Base-by-base conservation (phyloP, 2,797 vertebrate species). In the Oreortyx pictus region DNA sequence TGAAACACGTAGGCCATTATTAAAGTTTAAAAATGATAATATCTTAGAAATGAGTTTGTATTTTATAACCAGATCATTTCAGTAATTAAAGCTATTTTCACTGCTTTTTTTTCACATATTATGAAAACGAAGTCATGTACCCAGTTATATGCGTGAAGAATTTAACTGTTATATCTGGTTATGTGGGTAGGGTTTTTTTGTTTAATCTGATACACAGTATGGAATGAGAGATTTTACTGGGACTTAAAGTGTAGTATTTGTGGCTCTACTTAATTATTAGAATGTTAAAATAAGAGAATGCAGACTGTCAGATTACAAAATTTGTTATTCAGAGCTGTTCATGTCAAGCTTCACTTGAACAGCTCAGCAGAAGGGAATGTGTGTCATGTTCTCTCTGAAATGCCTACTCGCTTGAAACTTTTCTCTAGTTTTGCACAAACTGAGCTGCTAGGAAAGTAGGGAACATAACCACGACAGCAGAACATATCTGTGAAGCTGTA, bases 401-500 rank as follows among this genome's bases (percentile, higher is more conserved):
- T 87, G 25, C 23, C 67, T 60, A n/a, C 19, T 70, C 75, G 15
- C 19, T 82, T 65, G 52, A 89, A 85, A 90, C 37, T 82, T 14
- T 4, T 71, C 7, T 66, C 13, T 22, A 22, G 9, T 23, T 10
- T 66, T 78, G 8, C 2, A n/a, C 52, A 39, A 44, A 90, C 59
- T 35, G 23, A 25, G 17, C 33, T 29, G 25, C 29, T 8, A 62
- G 81, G 72, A 79, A 39, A 70, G 19, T 9, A 37, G 24, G 7
- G 6, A 27, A 14, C 0, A 0, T 81, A 72, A n/a, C 20, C 6
- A 8, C 56, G 54, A 5, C 14, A 83, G 50, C 23, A 92, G 27
- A 52, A 57, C 20, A 2, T 23, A 41, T 6, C 37, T 49, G 20
- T 73, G 35, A 73, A 50, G 43, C 0, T 0, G 6, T 79, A 50